Percentiles rank a stretch among this genome's conserved stretches.
Conservation (phyloP, 2,888 invertebrate species). For the Cyclophora albipunctata region DNA sequence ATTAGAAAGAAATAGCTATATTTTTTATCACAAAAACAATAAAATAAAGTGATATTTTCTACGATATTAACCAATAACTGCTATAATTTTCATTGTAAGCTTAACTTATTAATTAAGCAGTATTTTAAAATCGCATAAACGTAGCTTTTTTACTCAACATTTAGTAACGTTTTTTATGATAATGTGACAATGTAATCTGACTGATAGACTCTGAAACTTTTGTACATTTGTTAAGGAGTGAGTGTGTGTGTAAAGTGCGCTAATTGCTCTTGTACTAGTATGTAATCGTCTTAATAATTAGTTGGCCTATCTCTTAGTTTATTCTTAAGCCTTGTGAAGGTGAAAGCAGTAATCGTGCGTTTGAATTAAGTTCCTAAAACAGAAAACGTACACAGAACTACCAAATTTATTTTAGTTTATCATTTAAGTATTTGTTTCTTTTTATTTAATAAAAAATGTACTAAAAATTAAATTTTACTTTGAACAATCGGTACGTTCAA, state of each 20-base stretch:
- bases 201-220: constrained; percentile 45
- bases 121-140: constrained; percentile 55
- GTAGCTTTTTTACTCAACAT: constrained; percentile 68
- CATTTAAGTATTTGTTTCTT: constrained; percentile 46
- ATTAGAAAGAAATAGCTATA: constrained; percentile 36
- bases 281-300: constrained; percentile 21
- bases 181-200: constrained; percentile 41
- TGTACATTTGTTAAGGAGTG: constrained; percentile 50
- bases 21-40: constrained; percentile 56
- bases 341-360: constrained; percentile 24
- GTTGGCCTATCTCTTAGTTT: constrained; percentile 1
- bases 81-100: constrained; percentile 37
- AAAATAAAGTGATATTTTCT: constrained; percentile 67
- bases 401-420: constrained; percentile 61
- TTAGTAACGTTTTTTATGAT: neutral
- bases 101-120: constrained; percentile 47
- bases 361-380: constrained; percentile 66
- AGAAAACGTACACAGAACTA: constrained; percentile 53
- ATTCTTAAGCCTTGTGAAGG: constrained; percentile 44
- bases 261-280: constrained; percentile 9
- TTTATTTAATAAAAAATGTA: constrained; percentile 27
- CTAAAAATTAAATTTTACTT: constrained; percentile 45
- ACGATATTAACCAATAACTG: constrained; percentile 39
- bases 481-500: constrained; percentile 60
- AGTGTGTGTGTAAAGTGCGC: constrained; percentile 29